phyloP scores from a whole-genome alignment of 2,888 invertebrate genomes.

The Nomada ferruginata region DNA sequence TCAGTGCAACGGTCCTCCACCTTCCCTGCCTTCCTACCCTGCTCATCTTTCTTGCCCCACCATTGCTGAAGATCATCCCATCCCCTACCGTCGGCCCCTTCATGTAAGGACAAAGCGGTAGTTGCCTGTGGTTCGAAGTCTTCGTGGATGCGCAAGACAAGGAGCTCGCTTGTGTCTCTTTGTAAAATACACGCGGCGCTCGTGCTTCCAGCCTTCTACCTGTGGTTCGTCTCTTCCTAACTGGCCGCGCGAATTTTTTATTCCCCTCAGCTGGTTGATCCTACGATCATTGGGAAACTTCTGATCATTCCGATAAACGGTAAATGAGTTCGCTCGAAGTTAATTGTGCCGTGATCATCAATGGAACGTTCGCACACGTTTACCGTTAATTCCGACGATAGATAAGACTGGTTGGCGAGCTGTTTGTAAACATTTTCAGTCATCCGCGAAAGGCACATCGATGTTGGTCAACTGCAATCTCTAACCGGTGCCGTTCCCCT shows the following conservation, averaged over 20 bases:
- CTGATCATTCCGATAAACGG: neutral
- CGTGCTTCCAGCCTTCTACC: constrained; percentile 13
- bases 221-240: neutral
- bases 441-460: constrained; percentile 10
- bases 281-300: neutral
- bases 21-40: constrained; percentile 61
- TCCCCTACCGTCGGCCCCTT: constrained; percentile 71
- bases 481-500: neutral
- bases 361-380: constrained; percentile 16
- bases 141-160: constrained; percentile 71
- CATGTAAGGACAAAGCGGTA: constrained; percentile 74
- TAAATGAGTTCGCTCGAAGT: neutral
- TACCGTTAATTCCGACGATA: constrained; percentile 37
- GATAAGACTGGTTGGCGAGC: constrained; percentile 22
- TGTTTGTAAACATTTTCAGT: constrained; percentile 58
- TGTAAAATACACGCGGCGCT: constrained; percentile 56
- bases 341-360: neutral
- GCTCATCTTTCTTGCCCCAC: constrained; percentile 59
- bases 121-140: constrained; percentile 60
- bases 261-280: neutral
- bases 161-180: constrained; percentile 63
- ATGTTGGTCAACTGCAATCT: constrained; percentile 2
- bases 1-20: constrained; percentile 79
- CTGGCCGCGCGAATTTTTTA: constrained; percentile 15
- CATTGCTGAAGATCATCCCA: constrained; percentile 62